phyloP scores from a whole-genome alignment of 1,140 invertebrate genomes.

The Druon quercuslanigerum region DNA sequence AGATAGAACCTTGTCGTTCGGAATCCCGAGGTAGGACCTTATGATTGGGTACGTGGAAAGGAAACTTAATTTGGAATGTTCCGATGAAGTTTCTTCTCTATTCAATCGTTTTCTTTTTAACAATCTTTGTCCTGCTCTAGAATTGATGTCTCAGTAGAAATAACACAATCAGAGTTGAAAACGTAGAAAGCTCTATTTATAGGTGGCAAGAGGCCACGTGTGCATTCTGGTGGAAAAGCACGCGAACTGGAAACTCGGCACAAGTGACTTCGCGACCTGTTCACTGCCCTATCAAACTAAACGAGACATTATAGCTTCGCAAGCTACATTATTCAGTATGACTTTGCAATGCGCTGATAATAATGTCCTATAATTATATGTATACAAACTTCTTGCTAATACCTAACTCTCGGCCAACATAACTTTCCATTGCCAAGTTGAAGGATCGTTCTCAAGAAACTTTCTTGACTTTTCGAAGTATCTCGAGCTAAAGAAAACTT shows the following conservation, averaged over 20 bases:
- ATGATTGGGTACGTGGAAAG: no score
- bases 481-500: no score
- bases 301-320: background rate
- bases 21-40: no score
- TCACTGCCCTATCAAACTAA: background rate
- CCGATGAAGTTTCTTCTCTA: background rate
- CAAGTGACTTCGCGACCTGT: slow-evolving; percentile 23
- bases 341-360: slow-evolving; percentile 21
- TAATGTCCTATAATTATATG: slow-evolving; percentile 3
- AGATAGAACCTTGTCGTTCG: no score
- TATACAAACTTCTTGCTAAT: slow-evolving; percentile 17
- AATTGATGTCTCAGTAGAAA: background rate
- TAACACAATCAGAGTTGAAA: slow-evolving; percentile 6
- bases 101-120: background rate
- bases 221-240: slow-evolving; percentile 1
- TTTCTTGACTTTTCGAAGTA: background rate
- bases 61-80: no score
- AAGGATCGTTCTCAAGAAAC: background rate
- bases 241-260: slow-evolving; percentile 20
- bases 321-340: background rate
- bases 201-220: background rate
- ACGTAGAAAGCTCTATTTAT: slow-evolving; percentile 6
- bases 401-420: background rate
- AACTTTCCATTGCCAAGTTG: slow-evolving; percentile 9
- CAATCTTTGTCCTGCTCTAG: background rate